Percentiles rank a stretch among this genome's conserved stretches.
Conservation (phyloP, 2,113 vertebrate species). For the Felis chaus region DNA sequence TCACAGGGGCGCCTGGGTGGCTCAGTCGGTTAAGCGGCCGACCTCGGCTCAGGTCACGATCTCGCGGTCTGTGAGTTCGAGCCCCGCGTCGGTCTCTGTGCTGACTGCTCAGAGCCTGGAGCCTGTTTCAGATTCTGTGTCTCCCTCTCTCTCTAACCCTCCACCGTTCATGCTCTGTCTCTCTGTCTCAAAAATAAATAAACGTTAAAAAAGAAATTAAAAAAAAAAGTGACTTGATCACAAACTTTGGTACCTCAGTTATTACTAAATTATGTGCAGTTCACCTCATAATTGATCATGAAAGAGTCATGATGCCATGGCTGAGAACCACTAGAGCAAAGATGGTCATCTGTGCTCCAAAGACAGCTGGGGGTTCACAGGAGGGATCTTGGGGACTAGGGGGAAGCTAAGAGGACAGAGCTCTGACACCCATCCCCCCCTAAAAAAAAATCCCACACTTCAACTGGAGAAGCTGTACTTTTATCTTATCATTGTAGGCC, state of each 20-base stretch:
- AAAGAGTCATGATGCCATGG: neutral
- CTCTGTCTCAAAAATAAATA: too few relatives aligned
- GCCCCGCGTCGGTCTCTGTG: too few relatives aligned
- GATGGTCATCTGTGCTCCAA: neutral
- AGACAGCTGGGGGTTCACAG: neutral
- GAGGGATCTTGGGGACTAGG: neutral
- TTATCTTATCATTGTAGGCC: neutral
- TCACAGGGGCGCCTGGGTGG: neutral
- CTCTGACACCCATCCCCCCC: accelerated
- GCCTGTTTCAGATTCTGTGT: too few relatives aligned
- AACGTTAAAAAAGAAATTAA: too few relatives aligned
- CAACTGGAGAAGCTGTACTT: neutral
- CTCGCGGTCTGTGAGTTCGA: too few relatives aligned
- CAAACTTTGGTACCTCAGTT: neutral
- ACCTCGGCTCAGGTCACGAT: too few relatives aligned
- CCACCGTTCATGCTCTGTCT: too few relatives aligned
- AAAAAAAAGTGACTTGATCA: neutral
- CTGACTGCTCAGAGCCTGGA: too few relatives aligned
- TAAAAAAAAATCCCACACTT: neutral
- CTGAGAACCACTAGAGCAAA: neutral
- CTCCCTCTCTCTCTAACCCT: too few relatives aligned
- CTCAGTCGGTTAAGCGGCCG: too few relatives aligned
- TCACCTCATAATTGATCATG: neutral
- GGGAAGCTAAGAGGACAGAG: neutral
- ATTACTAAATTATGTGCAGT: neutral